These are phyloP conservation scores for Spisula solida DNA, from an alignment of 2,888 invertebrate species.

Conservation along the genomic window DNA sequence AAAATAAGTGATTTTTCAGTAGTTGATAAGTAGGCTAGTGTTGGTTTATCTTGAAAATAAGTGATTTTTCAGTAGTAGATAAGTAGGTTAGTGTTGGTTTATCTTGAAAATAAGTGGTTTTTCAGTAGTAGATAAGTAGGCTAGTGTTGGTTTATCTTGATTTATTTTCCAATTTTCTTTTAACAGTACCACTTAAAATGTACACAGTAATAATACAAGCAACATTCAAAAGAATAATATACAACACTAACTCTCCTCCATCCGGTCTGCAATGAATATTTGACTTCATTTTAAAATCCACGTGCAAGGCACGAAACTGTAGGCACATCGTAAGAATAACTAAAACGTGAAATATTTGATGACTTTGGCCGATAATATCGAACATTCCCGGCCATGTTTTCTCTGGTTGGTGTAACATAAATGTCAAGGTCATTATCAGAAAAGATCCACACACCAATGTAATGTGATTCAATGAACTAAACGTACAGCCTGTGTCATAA, in stretches of 20 bases:
- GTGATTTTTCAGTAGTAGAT: no score
- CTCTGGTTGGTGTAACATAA: constrained; percentile 79
- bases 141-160: constrained; percentile 1
- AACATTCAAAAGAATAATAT: constrained; percentile 47
- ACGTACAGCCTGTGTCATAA: constrained; percentile 42
- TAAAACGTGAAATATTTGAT: constrained; percentile 74
- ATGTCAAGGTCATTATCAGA: constrained; percentile 65
- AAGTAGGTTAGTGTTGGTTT: no score
- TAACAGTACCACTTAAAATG: constrained; percentile 23
- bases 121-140: no score
- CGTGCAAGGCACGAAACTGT: constrained; percentile 65
- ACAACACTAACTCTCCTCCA: constrained; percentile 32
- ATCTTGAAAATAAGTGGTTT: no score
- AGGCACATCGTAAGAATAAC: constrained; percentile 65
- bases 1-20: no score
- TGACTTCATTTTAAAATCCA: constrained; percentile 55
- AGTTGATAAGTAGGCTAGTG: no score
- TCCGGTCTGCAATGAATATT: constrained; percentile 69
- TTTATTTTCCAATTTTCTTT: constrained; percentile 36
- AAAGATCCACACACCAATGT: constrained; percentile 63
- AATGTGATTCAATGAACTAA: constrained; percentile 73
- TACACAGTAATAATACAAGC: constrained; percentile 49
- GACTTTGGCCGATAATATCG: constrained; percentile 80
- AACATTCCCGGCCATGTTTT: constrained; percentile 76
- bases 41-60: no score